Evolutionary conservation across 2,113 vertebrate genomes (phyloP).

Genomic region (Pterocles burchelli): DNA sequence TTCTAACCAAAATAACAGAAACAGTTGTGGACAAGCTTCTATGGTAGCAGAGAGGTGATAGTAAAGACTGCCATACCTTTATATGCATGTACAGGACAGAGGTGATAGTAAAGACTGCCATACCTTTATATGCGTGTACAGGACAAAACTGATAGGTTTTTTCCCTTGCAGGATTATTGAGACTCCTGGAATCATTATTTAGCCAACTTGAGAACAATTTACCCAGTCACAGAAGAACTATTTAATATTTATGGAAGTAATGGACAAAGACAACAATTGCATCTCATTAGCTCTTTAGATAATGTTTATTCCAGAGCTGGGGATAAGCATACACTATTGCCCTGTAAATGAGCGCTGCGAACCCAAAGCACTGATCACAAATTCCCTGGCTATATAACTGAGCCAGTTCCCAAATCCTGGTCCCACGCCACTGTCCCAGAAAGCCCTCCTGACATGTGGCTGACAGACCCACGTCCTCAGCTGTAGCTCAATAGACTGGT

Average conservation of each 20-base stretch:
- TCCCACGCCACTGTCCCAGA: rapidly evolving
- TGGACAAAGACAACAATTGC: background rate
- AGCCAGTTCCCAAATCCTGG: background rate
- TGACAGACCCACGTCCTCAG: background rate
- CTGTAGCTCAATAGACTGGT: background rate
- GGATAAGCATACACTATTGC: background rate
- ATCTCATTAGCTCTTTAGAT: background rate
- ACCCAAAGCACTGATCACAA: rapidly evolving
- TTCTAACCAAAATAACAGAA: background rate
- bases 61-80: background rate
- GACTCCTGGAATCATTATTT: background rate
- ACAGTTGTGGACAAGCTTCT: background rate
- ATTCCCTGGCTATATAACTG: background rate
- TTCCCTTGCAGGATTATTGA: background rate
- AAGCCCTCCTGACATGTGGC: background rate
- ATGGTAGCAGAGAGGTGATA: background rate
- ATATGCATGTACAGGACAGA: background rate
- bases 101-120: background rate
- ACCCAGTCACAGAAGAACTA: background rate
- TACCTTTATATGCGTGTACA: background rate
- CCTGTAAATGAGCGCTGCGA: background rate
- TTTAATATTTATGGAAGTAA: background rate
- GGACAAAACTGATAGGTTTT: background rate
- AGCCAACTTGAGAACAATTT: background rate
- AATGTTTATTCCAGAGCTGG: background rate